Conservation (phyloP, 2,113 vertebrate species). For the Lampris megalopsis region DNA sequence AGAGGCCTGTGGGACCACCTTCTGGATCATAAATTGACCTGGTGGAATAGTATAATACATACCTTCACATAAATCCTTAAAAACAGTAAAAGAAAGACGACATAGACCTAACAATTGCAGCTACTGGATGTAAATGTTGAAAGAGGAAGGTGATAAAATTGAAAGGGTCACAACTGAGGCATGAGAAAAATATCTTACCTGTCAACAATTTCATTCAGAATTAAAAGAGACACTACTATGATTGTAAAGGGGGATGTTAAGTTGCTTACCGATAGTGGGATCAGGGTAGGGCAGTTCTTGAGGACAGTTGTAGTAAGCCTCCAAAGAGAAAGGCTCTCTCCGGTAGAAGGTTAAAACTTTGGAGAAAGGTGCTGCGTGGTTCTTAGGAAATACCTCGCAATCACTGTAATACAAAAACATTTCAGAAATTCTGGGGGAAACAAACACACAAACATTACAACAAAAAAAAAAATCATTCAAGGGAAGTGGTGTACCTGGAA, state of each 20-base stretch:
- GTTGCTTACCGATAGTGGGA: conserved; percentile 89
- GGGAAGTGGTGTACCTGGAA: conserved; percentile 82
- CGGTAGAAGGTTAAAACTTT: conserved; percentile 98
- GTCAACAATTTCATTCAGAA: too few species aligned
- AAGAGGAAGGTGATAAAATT: too few species aligned
- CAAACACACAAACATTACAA: background rate
- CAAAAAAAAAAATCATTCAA: background rate
- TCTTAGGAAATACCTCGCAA: conserved; percentile 95
- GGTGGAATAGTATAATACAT: background rate
- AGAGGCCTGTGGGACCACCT: conserved; percentile 92
- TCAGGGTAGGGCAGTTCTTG: conserved; percentile 94
- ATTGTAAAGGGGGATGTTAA: background rate
- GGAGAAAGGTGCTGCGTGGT: conserved; percentile 95
- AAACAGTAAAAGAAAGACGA: background rate
- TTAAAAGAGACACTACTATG: too few species aligned
- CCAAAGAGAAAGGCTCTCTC: conserved; percentile 93
- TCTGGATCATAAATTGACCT: conserved; percentile 96
- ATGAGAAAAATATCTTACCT: too few species aligned
- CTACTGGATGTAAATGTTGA: too few species aligned
- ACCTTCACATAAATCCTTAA: too few species aligned
- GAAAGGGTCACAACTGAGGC: too few species aligned
- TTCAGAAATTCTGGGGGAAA: background rate
- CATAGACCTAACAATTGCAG: background rate
- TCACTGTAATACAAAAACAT: conserved; percentile 82
- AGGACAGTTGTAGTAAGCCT: conserved; percentile 91